Base-by-base conservation (phyloP, 2,888 invertebrate species). In the Zootermopsis nevadensis region DNA sequence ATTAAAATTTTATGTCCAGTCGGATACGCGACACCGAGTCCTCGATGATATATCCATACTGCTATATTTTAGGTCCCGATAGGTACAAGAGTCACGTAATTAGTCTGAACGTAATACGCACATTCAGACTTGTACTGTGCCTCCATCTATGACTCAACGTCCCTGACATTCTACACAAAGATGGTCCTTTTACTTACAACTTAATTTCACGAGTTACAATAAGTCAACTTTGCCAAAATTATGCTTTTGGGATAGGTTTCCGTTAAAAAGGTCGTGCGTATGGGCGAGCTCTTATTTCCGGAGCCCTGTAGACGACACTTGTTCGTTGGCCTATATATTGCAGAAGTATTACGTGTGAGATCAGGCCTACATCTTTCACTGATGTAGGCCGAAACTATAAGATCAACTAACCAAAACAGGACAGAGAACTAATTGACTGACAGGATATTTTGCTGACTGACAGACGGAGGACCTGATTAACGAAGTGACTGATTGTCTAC, bases 11-110 rank as follows among this genome's bases (percentile, higher is more conserved):
- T 27, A 77, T 77, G 77, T 77, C 55, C 55, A 22, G 31, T 33
- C 22, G 53, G 77, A 31, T 77, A 55, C 55, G 30, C 24, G 53
- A 53, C 55, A 77, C 76, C 76, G 72, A 30, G 19, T 7, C 31
- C 69, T 69, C 33, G 24, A 22, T 69, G 60, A 60, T 38, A 42
- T 48, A 55, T 77, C 77, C 77, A 6, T 10, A 55, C 33, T 10
- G 33, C 31, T 77, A 53, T 77, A 55, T 77, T 77, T 53, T n/a
- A 69, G 19, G 33, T 10, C 30, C 60, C n/a, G 27, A n/a, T 69
- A 7, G 24, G 55, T 77, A 77, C 77, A 77, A 77, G 77, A 77
- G 77, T 77, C 31, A 55, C 55, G 55, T 77, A 77, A 77, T 77
- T 77, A 77, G 55, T 77, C 19, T 48, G 42, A 77, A 77, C 48